Evolutionary conservation across 2,113 vertebrate species (phyloP).

Genomic region (Mesocricetus auratus): DNA sequence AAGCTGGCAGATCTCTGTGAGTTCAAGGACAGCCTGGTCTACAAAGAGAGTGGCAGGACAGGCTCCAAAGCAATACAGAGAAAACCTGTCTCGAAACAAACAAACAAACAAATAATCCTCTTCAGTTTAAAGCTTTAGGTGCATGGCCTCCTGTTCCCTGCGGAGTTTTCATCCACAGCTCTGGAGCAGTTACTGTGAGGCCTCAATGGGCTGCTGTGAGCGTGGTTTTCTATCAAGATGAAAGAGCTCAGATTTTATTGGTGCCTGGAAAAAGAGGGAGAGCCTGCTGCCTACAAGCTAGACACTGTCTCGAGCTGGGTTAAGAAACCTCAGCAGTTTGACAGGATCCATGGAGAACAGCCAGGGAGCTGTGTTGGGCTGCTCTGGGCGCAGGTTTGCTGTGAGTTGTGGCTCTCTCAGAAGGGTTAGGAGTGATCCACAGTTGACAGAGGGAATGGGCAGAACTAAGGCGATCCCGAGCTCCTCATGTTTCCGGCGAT

Average conservation of each 20-base stretch:
- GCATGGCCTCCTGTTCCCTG: background rate
- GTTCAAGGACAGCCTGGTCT: no score
- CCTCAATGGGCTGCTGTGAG: background rate
- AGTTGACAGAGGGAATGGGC: rapidly evolving
- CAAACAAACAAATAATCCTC: background rate
- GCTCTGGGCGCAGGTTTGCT: background rate
- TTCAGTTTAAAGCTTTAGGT: background rate
- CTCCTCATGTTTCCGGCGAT: background rate
- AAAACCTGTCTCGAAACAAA: no score
- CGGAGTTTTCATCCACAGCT: background rate
- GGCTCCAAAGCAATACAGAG: no score
- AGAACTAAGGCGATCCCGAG: no score
- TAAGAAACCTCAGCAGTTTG: background rate
- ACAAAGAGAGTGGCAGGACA: no score
- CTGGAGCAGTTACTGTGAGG: background rate
- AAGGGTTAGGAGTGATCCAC: no score
- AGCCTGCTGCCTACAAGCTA: background rate
- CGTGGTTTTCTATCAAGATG: background rate
- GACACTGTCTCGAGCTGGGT: no score
- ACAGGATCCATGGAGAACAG: background rate
- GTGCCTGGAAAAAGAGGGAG: background rate
- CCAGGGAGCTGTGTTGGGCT: background rate
- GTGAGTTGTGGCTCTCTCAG: background rate
- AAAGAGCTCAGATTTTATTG: background rate
- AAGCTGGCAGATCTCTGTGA: no score